Evolutionary conservation across 1,140 invertebrate species (phyloP).

Genomic region (Apis florea): DNA sequence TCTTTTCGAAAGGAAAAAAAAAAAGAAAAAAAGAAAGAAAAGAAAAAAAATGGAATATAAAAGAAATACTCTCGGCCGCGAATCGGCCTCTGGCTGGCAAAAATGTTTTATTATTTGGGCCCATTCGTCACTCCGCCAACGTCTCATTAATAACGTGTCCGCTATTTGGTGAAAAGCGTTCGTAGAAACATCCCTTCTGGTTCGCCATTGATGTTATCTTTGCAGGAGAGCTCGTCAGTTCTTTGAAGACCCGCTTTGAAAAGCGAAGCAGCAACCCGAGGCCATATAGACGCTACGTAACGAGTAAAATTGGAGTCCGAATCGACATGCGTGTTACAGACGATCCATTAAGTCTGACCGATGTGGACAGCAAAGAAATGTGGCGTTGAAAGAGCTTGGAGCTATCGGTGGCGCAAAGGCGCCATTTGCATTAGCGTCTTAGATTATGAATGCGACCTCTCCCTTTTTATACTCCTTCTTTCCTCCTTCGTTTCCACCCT

Average conservation of each 20-base stretch:
- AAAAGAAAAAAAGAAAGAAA: too few species aligned
- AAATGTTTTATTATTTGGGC: not conserved
- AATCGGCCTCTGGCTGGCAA: not conserved
- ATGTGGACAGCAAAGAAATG: not conserved
- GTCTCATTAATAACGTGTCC: slow-evolving; percentile 13
- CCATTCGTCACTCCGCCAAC: not conserved
- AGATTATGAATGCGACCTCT: not conserved
- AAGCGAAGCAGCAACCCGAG: slow-evolving; percentile 28
- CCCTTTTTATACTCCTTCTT: not conserved
- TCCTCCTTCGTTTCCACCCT: too few species aligned
- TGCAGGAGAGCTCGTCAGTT: slow-evolving; percentile 27
- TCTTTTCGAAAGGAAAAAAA: not conserved
- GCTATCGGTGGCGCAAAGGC: slow-evolving; percentile 6
- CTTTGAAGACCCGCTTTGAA: slow-evolving; percentile 56
- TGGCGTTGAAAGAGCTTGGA: not conserved
- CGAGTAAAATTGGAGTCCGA: slow-evolving; percentile 58
- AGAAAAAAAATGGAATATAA: too few species aligned
- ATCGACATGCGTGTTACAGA: slow-evolving; percentile 31
- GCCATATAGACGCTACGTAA: slow-evolving; percentile 46
- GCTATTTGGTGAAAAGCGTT: slow-evolving; percentile 2
- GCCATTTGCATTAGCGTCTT: not conserved
- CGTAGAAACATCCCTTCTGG: not conserved
- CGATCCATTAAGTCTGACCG: slow-evolving; percentile 42
- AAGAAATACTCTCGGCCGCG: not conserved
- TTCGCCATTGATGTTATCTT: slow-evolving; percentile 59